phyloP scores from a whole-genome alignment of 2,113 vertebrate species.

The Carassius gibelio region DNA sequence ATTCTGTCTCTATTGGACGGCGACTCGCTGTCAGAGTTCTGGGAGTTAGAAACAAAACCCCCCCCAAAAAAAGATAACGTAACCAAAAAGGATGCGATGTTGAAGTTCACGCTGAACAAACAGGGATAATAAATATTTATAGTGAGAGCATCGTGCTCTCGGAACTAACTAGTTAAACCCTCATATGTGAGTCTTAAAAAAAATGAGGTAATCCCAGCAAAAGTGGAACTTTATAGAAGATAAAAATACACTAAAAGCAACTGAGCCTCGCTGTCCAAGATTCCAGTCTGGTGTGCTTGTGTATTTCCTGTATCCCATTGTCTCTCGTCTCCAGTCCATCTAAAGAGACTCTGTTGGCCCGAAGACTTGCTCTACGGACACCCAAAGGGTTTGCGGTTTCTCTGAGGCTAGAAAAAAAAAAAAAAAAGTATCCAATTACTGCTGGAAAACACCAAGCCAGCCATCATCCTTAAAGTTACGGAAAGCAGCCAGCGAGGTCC shows the following conservation, averaged over 20 bases:
- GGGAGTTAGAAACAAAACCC: neutral
- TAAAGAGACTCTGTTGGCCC: slow-evolving; percentile 25
- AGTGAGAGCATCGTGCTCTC: neutral
- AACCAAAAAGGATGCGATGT: too few species aligned
- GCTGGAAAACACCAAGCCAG: slow-evolving; percentile 36
- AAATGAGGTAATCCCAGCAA: slow-evolving; percentile 49
- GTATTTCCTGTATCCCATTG: slow-evolving; percentile 51
- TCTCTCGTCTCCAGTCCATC: slow-evolving; percentile 39
- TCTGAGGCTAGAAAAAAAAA: slow-evolving; percentile 20
- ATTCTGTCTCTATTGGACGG: slow-evolving; percentile 17
- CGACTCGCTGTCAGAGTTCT: neutral
- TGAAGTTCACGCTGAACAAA: slow-evolving; percentile 1
- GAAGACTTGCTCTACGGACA: slow-evolving; percentile 9
- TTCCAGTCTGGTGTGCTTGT: slow-evolving; percentile 51
- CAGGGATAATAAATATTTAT: slow-evolving; percentile 39
- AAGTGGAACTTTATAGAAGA: slow-evolving; percentile 19
- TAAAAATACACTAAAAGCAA: slow-evolving; percentile 47
- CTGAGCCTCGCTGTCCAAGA: slow-evolving; percentile 43
- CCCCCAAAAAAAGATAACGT: too few species aligned
- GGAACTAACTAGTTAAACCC: slow-evolving; percentile 24
- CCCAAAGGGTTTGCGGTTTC: slow-evolving; percentile 21
- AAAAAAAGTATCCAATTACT: slow-evolving; percentile 48
- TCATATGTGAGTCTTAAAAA: slow-evolving; percentile 35
- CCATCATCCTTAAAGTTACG: slow-evolving; percentile 25
- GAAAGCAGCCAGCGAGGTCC: slow-evolving; percentile 84